Base-by-base conservation (phyloP, 2,888 invertebrate species). In the Furcula furcula region DNA sequence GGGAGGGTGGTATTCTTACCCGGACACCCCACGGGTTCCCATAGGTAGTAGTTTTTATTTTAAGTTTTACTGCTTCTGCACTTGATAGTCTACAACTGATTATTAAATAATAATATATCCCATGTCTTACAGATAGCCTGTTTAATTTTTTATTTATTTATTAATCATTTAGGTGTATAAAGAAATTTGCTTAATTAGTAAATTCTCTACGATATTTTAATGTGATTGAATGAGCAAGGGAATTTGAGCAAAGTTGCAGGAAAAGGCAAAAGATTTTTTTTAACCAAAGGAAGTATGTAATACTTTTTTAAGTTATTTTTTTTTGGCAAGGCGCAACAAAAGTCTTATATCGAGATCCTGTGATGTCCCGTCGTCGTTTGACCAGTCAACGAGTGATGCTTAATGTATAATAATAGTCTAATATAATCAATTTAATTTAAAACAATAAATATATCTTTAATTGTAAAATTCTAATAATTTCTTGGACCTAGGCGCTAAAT, bases 321-420 rank as follows among this genome's bases (percentile, higher is more conserved):
- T 80, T 86, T 86, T 86, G 87, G 86, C 86, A 87, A 86, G 86
- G 75, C 68, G 72, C 69, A 71, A 67, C 64, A 43, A 57, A 64
- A 84, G 77, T 82, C 77, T 83, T 64, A 56, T 48, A 47, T 65
- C 76, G 86, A 87, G 87, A 86, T 87, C 86, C 72, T 72, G 77
- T 82, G 75, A 81, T 81, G 79, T 69, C 52, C 57, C 70, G 57
- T 55, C 70, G 57, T 55, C 38, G 41, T 44, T 54, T 67, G 76
- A 79, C 76, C 76, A 82, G 76, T 72, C 65, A 68, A 73, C 59
- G 61, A 65, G 80, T 82, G 82, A 81, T 82, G 83, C 46, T 10
- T 32, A 7, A 30, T 22, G 47, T 45, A 45, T 22, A 39, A 32
- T 25, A 14, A 36, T 40, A 32, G 46, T 49, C 46, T 59, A 53